These are phyloP conservation scores for Pyrgilauda ruficollis DNA, from an alignment of 2,113 vertebrate genomes.

Conservation along the genomic window DNA sequence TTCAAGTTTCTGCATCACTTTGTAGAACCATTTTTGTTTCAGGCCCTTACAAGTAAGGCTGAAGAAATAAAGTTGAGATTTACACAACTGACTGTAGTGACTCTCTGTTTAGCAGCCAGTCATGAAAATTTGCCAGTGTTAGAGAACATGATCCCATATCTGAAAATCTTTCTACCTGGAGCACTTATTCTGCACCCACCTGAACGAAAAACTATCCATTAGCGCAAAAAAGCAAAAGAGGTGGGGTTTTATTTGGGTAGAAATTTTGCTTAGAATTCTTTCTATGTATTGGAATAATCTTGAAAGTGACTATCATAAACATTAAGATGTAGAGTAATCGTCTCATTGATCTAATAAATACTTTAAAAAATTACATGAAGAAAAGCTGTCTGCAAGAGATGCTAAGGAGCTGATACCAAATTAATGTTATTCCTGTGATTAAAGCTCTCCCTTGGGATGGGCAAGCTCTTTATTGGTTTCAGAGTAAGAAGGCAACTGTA, in stretches of 20 bases:
- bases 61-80: neutral
- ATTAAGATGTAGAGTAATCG: neutral
- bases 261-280: neutral
- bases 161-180: neutral
- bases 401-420: neutral
- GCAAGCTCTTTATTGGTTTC: neutral
- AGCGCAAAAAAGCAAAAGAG: neutral
- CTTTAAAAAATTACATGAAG: neutral
- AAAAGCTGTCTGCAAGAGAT: neutral
- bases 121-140: neutral
- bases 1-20: neutral
- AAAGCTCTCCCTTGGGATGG: neutral
- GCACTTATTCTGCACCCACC: neutral
- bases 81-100: neutral
- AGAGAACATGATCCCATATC: neutral
- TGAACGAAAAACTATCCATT: fast-evolving
- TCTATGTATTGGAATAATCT: neutral
- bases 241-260: fast-evolving
- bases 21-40: neutral
- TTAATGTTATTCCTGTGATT: neutral
- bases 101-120: neutral
- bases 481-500: neutral
- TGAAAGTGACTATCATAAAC: neutral
- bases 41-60: neutral
- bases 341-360: neutral